These are phyloP conservation scores for Dicyrtomina minuta DNA, from an alignment of 2,888 invertebrate genomes.

Conservation along the genomic window DNA sequence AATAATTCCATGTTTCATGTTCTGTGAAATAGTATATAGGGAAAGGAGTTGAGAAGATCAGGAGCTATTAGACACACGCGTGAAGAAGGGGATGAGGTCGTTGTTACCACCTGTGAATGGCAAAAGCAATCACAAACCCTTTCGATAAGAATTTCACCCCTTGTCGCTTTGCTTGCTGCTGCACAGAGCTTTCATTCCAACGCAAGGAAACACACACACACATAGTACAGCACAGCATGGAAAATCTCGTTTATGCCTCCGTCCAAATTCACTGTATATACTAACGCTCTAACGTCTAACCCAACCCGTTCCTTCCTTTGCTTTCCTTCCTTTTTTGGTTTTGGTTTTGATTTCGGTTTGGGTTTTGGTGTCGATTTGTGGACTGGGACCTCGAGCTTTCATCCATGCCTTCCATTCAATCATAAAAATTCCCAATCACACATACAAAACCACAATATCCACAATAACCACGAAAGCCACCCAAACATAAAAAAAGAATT, in stretches of 20 bases:
- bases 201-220: no score
- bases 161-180: no score
- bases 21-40: no score
- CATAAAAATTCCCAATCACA: no score
- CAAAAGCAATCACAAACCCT: conserved; percentile 34
- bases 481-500: background rate
- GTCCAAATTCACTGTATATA: background rate
- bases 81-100: conserved; percentile 42
- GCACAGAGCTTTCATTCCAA: no score
- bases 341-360: no score
- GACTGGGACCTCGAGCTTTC: no score
- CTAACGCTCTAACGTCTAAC: no score
- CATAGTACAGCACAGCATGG: no score
- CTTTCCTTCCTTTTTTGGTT: background rate
- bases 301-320: background rate
- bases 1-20: no score
- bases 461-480: conserved; percentile 16
- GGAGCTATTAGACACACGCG: conserved; percentile 45
- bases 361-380: no score
- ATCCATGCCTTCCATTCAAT: no score
- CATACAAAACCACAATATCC: conserved; percentile 16
- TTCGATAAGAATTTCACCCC: conserved; percentile 50
- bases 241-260: background rate
- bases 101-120: conserved; percentile 51
- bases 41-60: conserved; percentile 2